Conservation (phyloP, 2,797 vertebrate species). For the Micropoecilia bifurca region DNA sequence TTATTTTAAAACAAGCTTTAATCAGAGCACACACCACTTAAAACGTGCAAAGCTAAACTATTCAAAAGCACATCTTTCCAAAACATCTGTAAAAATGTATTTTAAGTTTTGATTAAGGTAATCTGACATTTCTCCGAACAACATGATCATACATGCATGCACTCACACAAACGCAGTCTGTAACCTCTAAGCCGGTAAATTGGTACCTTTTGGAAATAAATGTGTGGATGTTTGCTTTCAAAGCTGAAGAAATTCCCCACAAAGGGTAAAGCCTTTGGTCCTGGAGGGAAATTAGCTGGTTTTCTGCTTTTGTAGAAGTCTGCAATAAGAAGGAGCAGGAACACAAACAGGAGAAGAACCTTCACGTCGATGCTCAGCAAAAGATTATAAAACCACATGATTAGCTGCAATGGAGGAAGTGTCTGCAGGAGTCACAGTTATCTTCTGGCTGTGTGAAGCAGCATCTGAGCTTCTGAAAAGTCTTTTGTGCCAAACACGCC, state of each 20-base stretch:
- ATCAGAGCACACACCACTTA: not conserved
- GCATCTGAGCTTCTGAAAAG: no score
- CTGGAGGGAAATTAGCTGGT: conserved; percentile 82
- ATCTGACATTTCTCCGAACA: not conserved
- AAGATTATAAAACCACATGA: conserved; percentile 56
- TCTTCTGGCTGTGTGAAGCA: not conserved
- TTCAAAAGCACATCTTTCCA: not conserved
- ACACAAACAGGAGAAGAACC: conserved; percentile 65
- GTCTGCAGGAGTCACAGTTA: not conserved
- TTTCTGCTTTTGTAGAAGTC: conserved; percentile 76
- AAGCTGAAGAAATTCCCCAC: conserved; percentile 82
- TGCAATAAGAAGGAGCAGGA: conserved; percentile 68
- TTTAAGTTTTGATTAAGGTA: not conserved
- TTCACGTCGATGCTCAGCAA: conserved; percentile 51
- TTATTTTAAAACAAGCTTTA: not conserved
- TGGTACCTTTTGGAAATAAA: conserved; percentile 85
- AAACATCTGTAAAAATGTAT: no score
- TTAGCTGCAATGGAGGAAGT: conserved; percentile 5
- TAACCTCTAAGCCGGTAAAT: not conserved
- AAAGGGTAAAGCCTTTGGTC: conserved; percentile 75
- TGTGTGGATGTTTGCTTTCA: conserved; percentile 81
- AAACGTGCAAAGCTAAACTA: not conserved
- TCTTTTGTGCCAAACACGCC: not conserved
- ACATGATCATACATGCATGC: not conserved
- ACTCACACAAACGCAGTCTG: not conserved